Conservation (phyloP, 2,888 invertebrate species). For the Lymantria dispar region DNA sequence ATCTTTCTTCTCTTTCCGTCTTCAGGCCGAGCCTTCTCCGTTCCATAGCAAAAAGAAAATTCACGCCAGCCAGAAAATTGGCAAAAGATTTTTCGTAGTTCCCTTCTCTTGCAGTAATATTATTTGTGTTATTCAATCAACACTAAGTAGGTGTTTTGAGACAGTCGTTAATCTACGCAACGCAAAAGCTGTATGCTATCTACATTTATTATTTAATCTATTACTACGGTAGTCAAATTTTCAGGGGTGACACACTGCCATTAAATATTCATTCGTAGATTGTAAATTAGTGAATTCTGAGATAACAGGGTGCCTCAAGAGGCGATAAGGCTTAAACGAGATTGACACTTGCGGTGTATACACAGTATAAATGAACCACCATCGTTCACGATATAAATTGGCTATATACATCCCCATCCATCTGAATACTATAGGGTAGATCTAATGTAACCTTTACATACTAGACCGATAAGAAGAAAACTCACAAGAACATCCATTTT, state of each 20-base stretch:
- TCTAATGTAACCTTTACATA: too few species aligned
- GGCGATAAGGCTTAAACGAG: slow-evolving; percentile 48
- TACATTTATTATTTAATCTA: slow-evolving; percentile 19
- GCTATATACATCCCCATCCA: neutral
- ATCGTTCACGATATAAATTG: slow-evolving; percentile 23
- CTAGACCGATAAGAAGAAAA: too few species aligned
- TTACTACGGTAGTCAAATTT: slow-evolving; percentile 46
- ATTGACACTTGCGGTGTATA: slow-evolving; percentile 30
- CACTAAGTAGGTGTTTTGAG: too few species aligned
- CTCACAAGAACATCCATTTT: too few species aligned
- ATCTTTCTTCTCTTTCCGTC: too few species aligned
- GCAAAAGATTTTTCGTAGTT: neutral
- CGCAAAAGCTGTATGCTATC: too few species aligned
- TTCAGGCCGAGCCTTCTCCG: too few species aligned
- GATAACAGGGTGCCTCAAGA: slow-evolving; percentile 49
- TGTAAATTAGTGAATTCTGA: slow-evolving; percentile 69
- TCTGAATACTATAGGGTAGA: too few species aligned
- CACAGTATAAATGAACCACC: slow-evolving; percentile 17
- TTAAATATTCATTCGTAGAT: slow-evolving; percentile 75
- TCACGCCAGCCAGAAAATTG: neutral
- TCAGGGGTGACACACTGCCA: slow-evolving; percentile 67
- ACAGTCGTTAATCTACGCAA: too few species aligned
- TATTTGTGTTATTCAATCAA: too few species aligned
- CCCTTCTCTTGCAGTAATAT: neutral
- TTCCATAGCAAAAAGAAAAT: too few species aligned